Conservation (phyloP, 23 tunicate genomes). For the Botrylloides violaceus region DNA sequence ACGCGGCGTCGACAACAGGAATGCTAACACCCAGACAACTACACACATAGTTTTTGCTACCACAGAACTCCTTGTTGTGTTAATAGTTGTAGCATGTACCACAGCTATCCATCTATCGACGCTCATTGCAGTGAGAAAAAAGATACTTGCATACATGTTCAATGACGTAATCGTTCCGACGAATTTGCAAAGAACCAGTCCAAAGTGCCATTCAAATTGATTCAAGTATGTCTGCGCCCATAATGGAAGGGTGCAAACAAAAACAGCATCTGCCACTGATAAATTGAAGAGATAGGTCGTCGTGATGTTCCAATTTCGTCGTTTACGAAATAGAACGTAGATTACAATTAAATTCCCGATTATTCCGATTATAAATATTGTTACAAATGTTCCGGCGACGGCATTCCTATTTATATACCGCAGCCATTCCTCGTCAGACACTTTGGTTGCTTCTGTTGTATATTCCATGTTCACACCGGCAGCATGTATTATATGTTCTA, state of each 20-base stretch:
- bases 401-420: neutral
- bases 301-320: slow-evolving; percentile 50
- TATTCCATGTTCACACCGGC: neutral
- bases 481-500: too few species aligned
- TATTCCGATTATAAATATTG: slow-evolving; percentile 40
- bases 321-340: slow-evolving; percentile 39
- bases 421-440: neutral
- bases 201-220: slow-evolving; percentile 50
- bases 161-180: slow-evolving; percentile 32
- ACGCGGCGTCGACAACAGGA: slow-evolving; percentile 45
- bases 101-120: slow-evolving; percentile 80
- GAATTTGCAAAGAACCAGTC: slow-evolving; percentile 48
- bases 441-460: neutral
- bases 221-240: slow-evolving; percentile 69
- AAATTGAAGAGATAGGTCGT: slow-evolving; percentile 73
- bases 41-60: slow-evolving; percentile 38
- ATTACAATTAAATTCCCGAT: slow-evolving; percentile 63
- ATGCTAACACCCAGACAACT: slow-evolving; percentile 38
- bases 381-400: slow-evolving; percentile 39
- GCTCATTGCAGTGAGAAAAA: slow-evolving; percentile 75
- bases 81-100: slow-evolving; percentile 60
- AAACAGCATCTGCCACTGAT: slow-evolving; percentile 56
- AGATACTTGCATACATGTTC: slow-evolving; percentile 79
- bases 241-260: slow-evolving; percentile 47
- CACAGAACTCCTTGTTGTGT: slow-evolving; percentile 16